A percentile compares a stretch with the other conserved stretches of the same genome.
Evolutionary conservation across 2,113 vertebrate species (phyloP).

Genomic region (Struthio camelus): DNA sequence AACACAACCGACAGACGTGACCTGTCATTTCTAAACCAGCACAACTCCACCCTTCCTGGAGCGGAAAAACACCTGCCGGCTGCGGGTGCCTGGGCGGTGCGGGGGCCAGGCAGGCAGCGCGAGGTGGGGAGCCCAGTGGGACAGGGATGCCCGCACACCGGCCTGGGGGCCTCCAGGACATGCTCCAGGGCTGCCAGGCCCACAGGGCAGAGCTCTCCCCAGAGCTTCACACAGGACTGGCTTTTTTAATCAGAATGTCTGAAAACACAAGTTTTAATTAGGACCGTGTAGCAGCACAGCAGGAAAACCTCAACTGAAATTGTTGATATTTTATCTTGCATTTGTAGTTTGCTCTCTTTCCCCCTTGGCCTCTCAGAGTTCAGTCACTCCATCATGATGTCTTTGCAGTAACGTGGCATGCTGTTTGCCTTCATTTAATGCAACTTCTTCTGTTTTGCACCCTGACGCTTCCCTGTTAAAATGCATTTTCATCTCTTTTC

Average conservation of each 20-base stretch:
- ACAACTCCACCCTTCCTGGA: constrained; percentile 57
- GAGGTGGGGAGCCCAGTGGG: no score
- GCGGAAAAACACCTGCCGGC: constrained; percentile 12
- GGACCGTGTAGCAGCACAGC: neutral
- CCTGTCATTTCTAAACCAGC: neutral
- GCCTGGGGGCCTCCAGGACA: neutral
- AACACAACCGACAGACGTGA: neutral
- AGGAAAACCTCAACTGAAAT: constrained; percentile 55
- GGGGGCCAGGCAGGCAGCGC: neutral
- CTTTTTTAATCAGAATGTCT: neutral
- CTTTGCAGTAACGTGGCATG: neutral
- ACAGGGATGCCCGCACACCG: neutral
- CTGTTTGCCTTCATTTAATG: neutral
- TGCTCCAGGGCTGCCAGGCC: neutral
- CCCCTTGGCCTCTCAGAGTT: neutral
- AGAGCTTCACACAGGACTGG: neutral
- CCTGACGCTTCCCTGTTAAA: no score
- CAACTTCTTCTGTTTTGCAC: neutral
- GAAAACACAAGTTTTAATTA: neutral
- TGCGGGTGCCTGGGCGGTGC: neutral
- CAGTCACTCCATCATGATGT: neutral
- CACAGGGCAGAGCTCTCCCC: neutral
- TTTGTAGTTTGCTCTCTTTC: neutral
- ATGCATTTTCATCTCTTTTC: neutral
- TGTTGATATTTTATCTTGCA: neutral